Percentiles rank a stretch among this genome's conserved stretches.
These are phyloP conservation scores for Mastigias papua DNA, from an alignment of 30 jellyfish, hydroid and myxozoan species.

Conservation along the genomic window DNA sequence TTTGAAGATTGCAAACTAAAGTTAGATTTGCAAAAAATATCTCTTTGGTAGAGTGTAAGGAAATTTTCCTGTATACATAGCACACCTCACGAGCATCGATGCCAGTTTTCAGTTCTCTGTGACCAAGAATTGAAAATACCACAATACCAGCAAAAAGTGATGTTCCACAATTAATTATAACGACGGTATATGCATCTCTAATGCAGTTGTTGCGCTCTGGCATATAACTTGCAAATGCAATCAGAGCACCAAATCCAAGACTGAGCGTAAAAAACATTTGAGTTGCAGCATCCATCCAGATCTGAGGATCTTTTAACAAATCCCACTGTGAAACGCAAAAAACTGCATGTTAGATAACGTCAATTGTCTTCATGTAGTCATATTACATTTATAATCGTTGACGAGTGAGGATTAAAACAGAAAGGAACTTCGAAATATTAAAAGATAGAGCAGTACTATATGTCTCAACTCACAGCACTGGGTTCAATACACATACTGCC, in stretches of 20 bases:
- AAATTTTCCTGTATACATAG: too few species aligned
- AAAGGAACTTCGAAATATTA: too few species aligned
- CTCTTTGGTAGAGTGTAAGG: too few species aligned
- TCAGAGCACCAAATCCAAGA: slow-evolving; percentile 97
- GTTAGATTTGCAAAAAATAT: too few species aligned
- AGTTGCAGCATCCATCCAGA: slow-evolving; percentile 99
- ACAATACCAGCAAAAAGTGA: slow-evolving; percentile 95
- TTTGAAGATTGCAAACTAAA: too few species aligned
- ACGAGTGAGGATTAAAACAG: too few species aligned
- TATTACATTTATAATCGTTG: too few species aligned
- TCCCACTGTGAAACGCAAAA: slow-evolving; percentile 47
- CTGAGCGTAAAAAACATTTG: slow-evolving; percentile 97
- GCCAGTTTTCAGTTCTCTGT: slow-evolving; percentile 79
- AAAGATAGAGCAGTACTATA: too few species aligned
- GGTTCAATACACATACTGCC: too few species aligned
- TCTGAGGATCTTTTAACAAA: slow-evolving; percentile 80
- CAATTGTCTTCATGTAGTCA: too few species aligned
- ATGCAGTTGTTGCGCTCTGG: slow-evolving; percentile 92
- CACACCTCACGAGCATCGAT: slow-evolving; percentile 91
- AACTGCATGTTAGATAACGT: too few species aligned
- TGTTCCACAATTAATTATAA: slow-evolving; percentile 85
- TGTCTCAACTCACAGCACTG: too few species aligned
- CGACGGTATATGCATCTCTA: slow-evolving; percentile 91
- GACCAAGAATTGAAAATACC: slow-evolving; percentile 93
- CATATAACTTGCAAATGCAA: slow-evolving; percentile 97